Base-by-base conservation (phyloP, 1,140 invertebrate species). In the Hylaeus anthracinus region DNA sequence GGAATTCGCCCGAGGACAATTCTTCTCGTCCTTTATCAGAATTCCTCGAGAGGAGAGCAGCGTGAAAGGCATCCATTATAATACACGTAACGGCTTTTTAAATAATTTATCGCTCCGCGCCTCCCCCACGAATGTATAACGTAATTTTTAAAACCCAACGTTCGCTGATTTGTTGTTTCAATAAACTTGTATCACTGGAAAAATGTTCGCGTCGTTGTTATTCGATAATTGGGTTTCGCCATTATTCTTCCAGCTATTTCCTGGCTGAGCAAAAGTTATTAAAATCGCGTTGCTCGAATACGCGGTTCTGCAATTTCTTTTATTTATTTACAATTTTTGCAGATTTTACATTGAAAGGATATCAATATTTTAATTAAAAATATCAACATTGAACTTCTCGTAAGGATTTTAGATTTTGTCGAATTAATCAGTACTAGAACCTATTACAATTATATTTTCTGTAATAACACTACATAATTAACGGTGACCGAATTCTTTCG, bases 1-100 rank as follows among this genome's bases (percentile, higher is more conserved):
- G 61, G 61, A 79, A 73, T 79, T 79, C 70, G 60, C 76, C 37
- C n/a, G 73, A 72, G 71, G 79, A 85, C 79, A 80, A 85, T 84
- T 84, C 67, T 63, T 63, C 75, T 71, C 10, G 15, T 37, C 45
- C 45, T 61, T 71, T 71, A 63, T 78, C 45, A 8, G 39, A 37
- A 63, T 53, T 71, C 15, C 67, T 10, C 15, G 45, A n/a, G 58
- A 10, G 51, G 67, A 72, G 63, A 72, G 58, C 69, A 55, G 37
- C 9, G 45, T 43, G 4, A 53, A 51, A 26, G 37, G 2, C 37
- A 43, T 61, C 39, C 56, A 15, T 63, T 53, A 53, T 53, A 53
- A 48, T 67, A 71, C 9, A 56, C 5, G 48, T 53, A 71, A 63
- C 12, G 12, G n/a, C 58, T 12, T n/a, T 70, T 61, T 51, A 8